Evolutionary conservation across 1,140 invertebrate species (phyloP), one percentile per base, ranked within the genome.

Genomic region (Hyles vespertilio): DNA sequence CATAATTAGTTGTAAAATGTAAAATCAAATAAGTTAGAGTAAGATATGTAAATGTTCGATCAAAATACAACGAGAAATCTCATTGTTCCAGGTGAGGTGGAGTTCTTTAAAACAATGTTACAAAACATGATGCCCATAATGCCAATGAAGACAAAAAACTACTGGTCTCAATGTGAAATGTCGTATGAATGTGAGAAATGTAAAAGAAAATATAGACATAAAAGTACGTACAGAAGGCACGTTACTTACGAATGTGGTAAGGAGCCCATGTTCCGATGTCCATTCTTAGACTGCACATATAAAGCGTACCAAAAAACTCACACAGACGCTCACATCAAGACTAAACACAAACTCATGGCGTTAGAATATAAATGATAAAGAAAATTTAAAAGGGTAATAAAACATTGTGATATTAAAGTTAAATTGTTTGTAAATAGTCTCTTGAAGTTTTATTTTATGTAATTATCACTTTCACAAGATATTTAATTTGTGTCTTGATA

Each of bases 181-280:
- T 80, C 72, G 44, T 89, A 80, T 61, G 76, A 89, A 60, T 89
- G 87, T 61, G 84, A 87, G 56, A 86, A 84, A 56, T 87, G 87
- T 72, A 85, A 84, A 65, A 75, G 87, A 59, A 87, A 84, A 65
- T 89, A 89, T 63, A 69, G 87, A 46, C 86, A 89, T 59, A 90
- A 91, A 73, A 91, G 90, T 62, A 90, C 89, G 3, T 89, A 91
- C 59, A 75, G 80, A 58, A 77, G 90, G 53, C 90, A 91, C 58
- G 67, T 87, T 7, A 87, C 84, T 0, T 90, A 89, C 56, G 90
- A 90, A 62, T 91, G 91, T 60, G 90, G 90, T 6, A 90, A 90
- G 70, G 83, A 89, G 53, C 90, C 90, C 2, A 87, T 83, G 75
- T 91, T 89, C 62, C 70, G 82, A 11, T 91, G 91, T 66, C 84